These are phyloP conservation scores for Clostera curtula DNA, from an alignment of 2,888 invertebrate species.

Conservation along the genomic window DNA sequence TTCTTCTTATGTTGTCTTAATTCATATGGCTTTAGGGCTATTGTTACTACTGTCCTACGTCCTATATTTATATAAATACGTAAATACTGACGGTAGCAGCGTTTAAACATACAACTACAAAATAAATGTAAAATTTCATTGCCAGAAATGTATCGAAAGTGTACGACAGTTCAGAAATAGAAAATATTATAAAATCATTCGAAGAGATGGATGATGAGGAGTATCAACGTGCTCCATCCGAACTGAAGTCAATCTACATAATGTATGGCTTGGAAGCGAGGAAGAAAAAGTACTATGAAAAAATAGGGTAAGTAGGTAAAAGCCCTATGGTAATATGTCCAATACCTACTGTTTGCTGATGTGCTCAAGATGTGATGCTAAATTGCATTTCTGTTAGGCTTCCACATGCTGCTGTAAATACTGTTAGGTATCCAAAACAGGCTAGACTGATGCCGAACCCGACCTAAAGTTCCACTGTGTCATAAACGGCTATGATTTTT, in stretches of 20 bases:
- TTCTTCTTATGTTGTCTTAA: too few relatives aligned
- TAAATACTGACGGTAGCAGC: too few relatives aligned
- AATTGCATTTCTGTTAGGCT: constrained; percentile 1
- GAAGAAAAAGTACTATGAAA: constrained; percentile 37
- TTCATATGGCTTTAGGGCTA: too few relatives aligned
- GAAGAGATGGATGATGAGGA: constrained; percentile 54
- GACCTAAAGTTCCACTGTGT: too few relatives aligned
- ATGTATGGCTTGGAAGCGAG: constrained; percentile 46
- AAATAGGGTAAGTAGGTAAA: constrained; percentile 24
- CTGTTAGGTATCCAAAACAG: constrained; percentile 11
- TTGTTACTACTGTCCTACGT: too few relatives aligned
- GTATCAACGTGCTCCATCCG: constrained; percentile 40
- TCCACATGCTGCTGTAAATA: not conserved
- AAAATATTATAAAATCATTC: constrained; percentile 36
- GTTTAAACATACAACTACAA: too few relatives aligned
- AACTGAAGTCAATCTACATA: constrained; percentile 50
- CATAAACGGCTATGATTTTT: too few relatives aligned
- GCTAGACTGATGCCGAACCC: too few relatives aligned
- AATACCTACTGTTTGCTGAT: too few relatives aligned
- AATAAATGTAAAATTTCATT: constrained; percentile 1
- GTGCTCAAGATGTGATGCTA: too few relatives aligned
- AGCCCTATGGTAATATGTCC: too few relatives aligned
- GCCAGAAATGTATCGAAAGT: constrained; percentile 31
- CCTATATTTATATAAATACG: too few relatives aligned
- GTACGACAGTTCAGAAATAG: constrained; percentile 48